Evolutionary conservation across 2,888 invertebrate genomes (phyloP).

Genomic region (Dromius quadrimaculatus): DNA sequence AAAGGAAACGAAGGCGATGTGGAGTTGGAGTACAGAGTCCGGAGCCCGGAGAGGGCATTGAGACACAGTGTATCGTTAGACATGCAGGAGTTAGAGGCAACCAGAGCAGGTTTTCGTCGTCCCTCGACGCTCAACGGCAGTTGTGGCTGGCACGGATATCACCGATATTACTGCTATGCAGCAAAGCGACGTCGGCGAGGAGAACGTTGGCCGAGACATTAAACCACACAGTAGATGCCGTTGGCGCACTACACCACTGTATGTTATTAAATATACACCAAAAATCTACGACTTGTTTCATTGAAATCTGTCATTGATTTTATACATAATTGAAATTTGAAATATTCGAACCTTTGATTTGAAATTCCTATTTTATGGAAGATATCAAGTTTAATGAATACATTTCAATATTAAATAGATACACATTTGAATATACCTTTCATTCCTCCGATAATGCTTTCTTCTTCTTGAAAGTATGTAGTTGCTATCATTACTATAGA

Average conservation of each 20-base stretch:
- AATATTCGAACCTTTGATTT: constrained; percentile 23
- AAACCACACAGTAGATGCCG: constrained; percentile 31
- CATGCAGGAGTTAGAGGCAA: constrained; percentile 32
- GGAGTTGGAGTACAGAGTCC: no score
- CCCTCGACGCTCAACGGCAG: constrained; percentile 36
- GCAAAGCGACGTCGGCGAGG: constrained; percentile 52
- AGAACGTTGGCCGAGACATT: constrained; percentile 7
- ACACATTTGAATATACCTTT: constrained; percentile 22
- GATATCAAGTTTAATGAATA: constrained; percentile 8
- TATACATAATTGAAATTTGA: constrained; percentile 13
- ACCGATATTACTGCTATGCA: constrained; percentile 66
- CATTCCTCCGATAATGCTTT: no score
- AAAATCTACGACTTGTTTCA: no score
- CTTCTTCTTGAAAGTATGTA: no score
- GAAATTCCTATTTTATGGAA: constrained; percentile 29
- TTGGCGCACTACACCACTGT: no score
- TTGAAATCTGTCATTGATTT: no score
- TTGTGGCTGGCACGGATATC: constrained; percentile 64
- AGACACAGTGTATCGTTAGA: constrained; percentile 45
- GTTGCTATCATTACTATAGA: no score
- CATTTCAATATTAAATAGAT: constrained; percentile 20
- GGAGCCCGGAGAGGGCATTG: neutral
- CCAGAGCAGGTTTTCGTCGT: neutral
- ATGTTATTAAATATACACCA: neutral
- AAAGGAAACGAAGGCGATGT: constrained; percentile 49